Percentiles rank a stretch among this genome's conserved stretches.
Conservation (phyloP, 2,797 vertebrate species). For the Chrosomus eos region DNA sequence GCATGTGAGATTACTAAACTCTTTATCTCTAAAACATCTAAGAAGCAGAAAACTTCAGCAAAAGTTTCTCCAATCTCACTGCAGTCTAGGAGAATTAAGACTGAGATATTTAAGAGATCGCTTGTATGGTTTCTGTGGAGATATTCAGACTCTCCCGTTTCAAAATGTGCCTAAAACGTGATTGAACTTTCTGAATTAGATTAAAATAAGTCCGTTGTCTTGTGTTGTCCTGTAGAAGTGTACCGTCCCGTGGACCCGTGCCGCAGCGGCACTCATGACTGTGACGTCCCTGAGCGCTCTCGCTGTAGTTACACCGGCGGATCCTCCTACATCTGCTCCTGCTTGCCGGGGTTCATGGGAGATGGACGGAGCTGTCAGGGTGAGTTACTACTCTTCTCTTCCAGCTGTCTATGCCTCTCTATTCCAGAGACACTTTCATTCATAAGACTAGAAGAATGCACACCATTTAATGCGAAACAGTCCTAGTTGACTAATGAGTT, state of each 20-base stretch:
- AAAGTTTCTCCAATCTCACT: neutral
- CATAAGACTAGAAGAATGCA: neutral
- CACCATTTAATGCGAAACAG: neutral
- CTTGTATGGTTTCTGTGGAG: neutral
- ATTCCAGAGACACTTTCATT: neutral
- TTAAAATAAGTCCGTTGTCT: neutral
- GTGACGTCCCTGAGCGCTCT: conserved; percentile 86
- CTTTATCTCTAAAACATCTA: neutral
- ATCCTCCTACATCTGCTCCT: conserved; percentile 86
- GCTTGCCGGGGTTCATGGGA: conserved; percentile 86
- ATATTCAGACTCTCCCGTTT: neutral
- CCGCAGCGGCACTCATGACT: conserved; percentile 81
- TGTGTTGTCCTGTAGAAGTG: conserved; percentile 65
- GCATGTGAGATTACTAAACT: neutral
- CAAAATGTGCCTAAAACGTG: neutral
- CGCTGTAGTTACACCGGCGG: conserved; percentile 86
- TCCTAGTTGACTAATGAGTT: neutral
- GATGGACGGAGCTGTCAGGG: conserved; percentile 87
- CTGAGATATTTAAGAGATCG: neutral
- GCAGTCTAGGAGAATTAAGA: neutral
- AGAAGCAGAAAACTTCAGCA: neutral
- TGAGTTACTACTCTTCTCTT: conserved; percentile 57
- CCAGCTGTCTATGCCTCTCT: neutral
- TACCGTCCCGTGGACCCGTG: conserved; percentile 83
- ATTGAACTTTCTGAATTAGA: neutral